Conservation (phyloP, 2,888 invertebrate species). For the Drosophila kambysellisi region DNA sequence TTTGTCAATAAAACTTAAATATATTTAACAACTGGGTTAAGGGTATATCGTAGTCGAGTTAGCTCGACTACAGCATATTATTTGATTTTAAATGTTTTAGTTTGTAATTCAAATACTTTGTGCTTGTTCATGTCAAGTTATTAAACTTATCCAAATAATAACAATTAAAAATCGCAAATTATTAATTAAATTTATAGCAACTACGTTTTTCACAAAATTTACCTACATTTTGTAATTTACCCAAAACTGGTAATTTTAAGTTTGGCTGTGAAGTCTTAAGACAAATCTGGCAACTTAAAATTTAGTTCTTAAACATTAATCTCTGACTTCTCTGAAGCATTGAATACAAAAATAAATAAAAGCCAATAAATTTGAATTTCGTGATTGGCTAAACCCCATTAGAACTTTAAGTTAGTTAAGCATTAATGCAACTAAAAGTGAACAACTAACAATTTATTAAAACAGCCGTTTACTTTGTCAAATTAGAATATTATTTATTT, state of each 20-base stretch:
- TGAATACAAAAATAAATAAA: neutral
- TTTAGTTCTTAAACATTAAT: neutral
- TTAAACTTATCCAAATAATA: neutral
- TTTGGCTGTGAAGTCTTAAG: neutral
- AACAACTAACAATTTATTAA: constrained; percentile 66
- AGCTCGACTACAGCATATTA: too few species aligned
- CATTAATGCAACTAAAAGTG: constrained; percentile 54
- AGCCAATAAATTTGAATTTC: neutral
- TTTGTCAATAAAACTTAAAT: too few species aligned
- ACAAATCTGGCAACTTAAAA: neutral
- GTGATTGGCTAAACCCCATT: neutral
- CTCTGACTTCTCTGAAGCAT: neutral
- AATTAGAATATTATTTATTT: constrained; percentile 82
- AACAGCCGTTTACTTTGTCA: constrained; percentile 77
- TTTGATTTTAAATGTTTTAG: neutral
- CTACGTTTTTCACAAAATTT: neutral
- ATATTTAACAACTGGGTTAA: too few species aligned
- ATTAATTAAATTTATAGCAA: neutral
- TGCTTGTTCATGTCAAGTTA: neutral
- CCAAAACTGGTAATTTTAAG: neutral
- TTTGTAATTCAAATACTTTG: neutral
- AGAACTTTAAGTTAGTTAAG: constrained; percentile 33
- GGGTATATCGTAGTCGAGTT: too few species aligned
- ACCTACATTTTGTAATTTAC: rapidly evolving
- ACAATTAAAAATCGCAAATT: neutral